Percentiles rank a stretch among this genome's conserved stretches.
Conservation (phyloP, 2,113 vertebrate genomes). For the Drymodes brunneopygia region DNA sequence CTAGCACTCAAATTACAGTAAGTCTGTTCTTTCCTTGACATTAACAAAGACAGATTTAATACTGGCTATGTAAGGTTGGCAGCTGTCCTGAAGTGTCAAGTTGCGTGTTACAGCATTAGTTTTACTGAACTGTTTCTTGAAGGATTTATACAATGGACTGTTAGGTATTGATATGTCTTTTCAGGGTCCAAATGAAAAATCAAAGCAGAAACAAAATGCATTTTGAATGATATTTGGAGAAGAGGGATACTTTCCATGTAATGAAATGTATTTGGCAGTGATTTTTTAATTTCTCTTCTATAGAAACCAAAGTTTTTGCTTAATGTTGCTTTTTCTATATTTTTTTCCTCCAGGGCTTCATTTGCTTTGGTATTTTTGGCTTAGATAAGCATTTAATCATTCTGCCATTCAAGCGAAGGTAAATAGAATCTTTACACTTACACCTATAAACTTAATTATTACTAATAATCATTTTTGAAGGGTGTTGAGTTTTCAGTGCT, state of each 20-base stretch:
- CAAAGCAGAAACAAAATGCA: background rate
- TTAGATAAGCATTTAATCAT: constrained; percentile 95
- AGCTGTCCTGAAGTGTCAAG: background rate
- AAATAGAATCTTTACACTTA: constrained; percentile 49
- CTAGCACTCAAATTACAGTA: background rate
- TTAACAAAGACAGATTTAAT: background rate
- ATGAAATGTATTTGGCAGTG: background rate
- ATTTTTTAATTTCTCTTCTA: background rate
- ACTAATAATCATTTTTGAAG: background rate
- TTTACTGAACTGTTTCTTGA: background rate
- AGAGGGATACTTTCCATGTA: background rate
- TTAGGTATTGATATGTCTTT: background rate
- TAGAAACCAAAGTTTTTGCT: background rate
- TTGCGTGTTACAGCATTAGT: background rate
- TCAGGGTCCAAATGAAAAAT: background rate
- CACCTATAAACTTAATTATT: background rate
- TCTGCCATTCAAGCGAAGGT: constrained; percentile 94
- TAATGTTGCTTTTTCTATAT: background rate
- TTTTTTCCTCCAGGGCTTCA: constrained; percentile 81
- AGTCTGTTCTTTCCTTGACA: background rate
- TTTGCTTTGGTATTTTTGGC: constrained; percentile 94
- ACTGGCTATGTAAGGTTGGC: background rate
- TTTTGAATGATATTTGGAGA: background rate
- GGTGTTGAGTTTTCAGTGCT: background rate
- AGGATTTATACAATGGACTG: background rate